Conservation (phyloP, 2,797 vertebrate genomes). For the Helarctos malayanus region DNA sequence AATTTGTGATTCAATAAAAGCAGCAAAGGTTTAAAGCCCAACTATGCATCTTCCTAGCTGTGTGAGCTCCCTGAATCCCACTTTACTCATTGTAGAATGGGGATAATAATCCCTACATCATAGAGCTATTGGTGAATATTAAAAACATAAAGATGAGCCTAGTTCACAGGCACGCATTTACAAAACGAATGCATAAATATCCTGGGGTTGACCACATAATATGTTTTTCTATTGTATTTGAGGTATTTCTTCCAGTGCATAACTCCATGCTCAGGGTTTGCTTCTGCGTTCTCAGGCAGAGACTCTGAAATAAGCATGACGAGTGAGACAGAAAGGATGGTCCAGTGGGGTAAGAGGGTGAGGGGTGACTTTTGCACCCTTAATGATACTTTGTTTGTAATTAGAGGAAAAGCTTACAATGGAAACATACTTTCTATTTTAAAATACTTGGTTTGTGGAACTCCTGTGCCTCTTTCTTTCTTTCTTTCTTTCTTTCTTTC, state of each 20-base stretch:
- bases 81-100: not conserved
- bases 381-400: not conserved
- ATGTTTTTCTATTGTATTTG: not conserved
- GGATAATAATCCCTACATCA: not conserved
- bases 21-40: not conserved
- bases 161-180: not conserved
- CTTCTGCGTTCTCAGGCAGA: not conserved
- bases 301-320: not conserved
- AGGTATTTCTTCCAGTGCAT: not conserved
- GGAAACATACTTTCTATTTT: conserved; percentile 24
- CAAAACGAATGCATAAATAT: not conserved
- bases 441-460: conserved; percentile 3
- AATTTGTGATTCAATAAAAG: conserved; percentile 40
- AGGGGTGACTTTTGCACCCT: not conserved
- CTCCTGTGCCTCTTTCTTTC: no score
- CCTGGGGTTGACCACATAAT: not conserved
- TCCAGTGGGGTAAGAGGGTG: not conserved
- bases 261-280: not conserved
- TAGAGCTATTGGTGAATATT: not conserved
- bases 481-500: no score
- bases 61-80: not conserved
- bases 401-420: not conserved
- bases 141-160: not conserved
- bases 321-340: not conserved
- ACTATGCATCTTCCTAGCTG: not conserved